Evolutionary conservation across 2,113 vertebrate species (phyloP).

Genomic region (Athene cunicularia): DNA sequence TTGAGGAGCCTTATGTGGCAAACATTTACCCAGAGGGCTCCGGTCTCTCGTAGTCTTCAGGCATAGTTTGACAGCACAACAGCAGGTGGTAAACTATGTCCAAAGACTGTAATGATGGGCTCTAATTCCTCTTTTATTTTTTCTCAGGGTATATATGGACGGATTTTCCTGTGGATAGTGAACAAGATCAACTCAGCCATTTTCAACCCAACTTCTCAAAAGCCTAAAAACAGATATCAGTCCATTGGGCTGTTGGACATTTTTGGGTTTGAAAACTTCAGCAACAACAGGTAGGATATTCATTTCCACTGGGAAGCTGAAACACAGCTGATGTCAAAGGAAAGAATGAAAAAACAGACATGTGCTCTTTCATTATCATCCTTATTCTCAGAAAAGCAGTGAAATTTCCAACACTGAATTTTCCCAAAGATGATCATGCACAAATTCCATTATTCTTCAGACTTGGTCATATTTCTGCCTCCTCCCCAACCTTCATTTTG

Average conservation of each 20-base stretch:
- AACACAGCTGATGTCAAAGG: not conserved
- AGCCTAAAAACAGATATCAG: constrained; percentile 62
- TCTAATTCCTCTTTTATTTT: not conserved
- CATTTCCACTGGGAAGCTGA: not conserved
- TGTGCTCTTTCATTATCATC: not conserved
- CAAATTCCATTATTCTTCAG: not conserved
- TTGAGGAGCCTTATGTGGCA: not conserved
- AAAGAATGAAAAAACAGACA: not conserved
- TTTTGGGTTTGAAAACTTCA: constrained; percentile 98
- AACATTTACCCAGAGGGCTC: not conserved
- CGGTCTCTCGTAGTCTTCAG: not conserved
- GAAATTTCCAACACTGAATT: not conserved
- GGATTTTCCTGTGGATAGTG: constrained; percentile 93
- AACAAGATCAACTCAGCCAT: constrained; percentile 90
- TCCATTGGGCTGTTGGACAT: constrained; percentile 94
- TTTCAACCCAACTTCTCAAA: constrained; percentile 78
- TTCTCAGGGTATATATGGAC: constrained; percentile 90
- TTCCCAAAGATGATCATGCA: not conserved
- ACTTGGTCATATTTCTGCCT: not conserved
- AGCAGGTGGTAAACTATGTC: not conserved
- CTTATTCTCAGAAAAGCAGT: not conserved
- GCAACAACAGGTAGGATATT: constrained; percentile 87
- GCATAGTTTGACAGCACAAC: not conserved
- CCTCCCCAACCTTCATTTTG: not conserved
- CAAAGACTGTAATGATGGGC: not conserved